Evolutionary conservation across 2,888 invertebrate species (phyloP), one percentile per base, ranked within the genome.

Genomic region (Myathropa florea): DNA sequence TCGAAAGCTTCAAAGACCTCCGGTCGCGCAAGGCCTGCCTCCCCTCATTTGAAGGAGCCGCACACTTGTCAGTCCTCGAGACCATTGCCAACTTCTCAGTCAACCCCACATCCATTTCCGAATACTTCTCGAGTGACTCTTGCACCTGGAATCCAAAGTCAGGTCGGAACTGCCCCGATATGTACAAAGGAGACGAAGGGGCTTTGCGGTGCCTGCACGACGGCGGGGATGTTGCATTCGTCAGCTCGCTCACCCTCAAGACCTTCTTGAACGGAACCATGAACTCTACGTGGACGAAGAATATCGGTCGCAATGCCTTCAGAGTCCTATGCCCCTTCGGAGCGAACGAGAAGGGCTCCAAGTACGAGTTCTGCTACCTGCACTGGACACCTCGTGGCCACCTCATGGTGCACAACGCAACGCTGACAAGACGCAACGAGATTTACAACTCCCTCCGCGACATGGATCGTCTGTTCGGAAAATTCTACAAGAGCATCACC

Each of bases 191-290:
- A 0, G 96, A 96, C 80, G 92, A 93, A 81, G 94, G 95, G 1
- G 96, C 96, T 0, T 90, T 96, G 46, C 93, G 94, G 72, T 96
- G 96, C 88, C 91, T 97, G 14, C 93, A 94, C 1, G 94, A 95
- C 84, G 95, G 94, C 0, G 96, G 94, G 4, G 97, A 97, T 89
- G 96, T 97, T 0, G 97, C 97, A 0, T 97, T 97, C 89, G 92
- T 97, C 1, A 95, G 95, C 88, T 94, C 95, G 84, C 93, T 93
- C 26, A 94, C 94, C 0, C 94, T 94, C 60, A 94, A 95, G 79
- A 94, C 94, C 89, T 94, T 95, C 89, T 93, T 94, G 88, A 94
- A 95, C 92, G 87, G 92, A 90, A 89, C 94, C 93, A 89, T 92
- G 91, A 89, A 94, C 92, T 88, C 90, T 0, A 87, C 92, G 0